phyloP scores from a whole-genome alignment of 2,113 vertebrate species.

The Chaetops frenatus region DNA sequence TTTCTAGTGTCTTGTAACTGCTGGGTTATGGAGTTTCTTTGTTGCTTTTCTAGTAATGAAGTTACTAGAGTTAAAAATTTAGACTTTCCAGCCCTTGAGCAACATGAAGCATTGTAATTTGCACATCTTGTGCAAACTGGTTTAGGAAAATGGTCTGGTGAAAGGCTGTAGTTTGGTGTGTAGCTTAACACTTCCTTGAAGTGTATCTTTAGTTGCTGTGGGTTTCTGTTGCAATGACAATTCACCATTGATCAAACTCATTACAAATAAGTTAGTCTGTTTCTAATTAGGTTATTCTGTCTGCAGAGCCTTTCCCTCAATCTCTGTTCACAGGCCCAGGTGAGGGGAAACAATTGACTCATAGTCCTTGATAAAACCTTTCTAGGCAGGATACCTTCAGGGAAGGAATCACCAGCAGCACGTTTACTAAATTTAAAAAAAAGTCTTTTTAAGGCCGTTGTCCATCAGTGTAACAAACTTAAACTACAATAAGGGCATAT shows the following conservation, averaged over 20 bases:
- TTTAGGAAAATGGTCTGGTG: not conserved
- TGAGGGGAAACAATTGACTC: not conserved
- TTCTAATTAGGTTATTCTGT: not conserved
- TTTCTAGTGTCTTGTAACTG: not conserved
- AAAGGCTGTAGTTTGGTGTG: not conserved
- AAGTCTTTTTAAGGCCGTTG: not conserved
- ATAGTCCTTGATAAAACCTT: not conserved
- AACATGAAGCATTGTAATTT: not conserved
- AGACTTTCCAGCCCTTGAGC: not conserved
- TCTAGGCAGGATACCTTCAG: not conserved
- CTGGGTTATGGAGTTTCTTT: accelerated
- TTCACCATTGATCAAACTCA: not conserved
- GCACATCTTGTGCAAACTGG: not conserved
- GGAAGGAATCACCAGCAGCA: not conserved
- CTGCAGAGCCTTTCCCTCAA: not conserved
- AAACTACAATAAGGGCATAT: accelerated
- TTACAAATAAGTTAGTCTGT: not conserved
- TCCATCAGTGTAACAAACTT: not conserved
- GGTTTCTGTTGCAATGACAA: not conserved
- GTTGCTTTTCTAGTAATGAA: not conserved
- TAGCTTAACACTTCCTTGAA: not conserved
- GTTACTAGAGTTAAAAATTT: not conserved
- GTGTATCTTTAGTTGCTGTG: not conserved
- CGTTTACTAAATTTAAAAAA: not conserved
- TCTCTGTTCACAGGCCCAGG: not conserved